A percentile compares a stretch with the other conserved stretches of the same genome.
These are phyloP conservation scores for Propithecus perrieri DNA, from an alignment of 2,797 vertebrate species.

Conservation along the genomic window DNA sequence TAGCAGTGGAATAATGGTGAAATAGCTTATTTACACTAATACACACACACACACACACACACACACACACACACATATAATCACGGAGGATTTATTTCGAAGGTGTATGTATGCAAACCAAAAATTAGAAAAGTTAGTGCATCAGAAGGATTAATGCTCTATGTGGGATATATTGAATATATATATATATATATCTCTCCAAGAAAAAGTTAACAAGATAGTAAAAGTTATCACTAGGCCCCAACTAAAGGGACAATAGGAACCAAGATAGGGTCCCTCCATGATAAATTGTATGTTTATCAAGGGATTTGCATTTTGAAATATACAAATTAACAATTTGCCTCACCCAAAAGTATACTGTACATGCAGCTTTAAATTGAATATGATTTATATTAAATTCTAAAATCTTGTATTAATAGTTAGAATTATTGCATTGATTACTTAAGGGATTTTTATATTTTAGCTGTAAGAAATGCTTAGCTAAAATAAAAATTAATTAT, in stretches of 20 bases:
- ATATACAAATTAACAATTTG: neutral
- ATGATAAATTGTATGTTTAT: neutral
- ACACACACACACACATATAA: too few species aligned
- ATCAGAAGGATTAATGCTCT: neutral
- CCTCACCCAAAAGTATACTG: neutral
- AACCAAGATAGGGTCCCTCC: neutral
- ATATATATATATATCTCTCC: neutral
- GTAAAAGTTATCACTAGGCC: neutral
- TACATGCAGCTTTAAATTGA: slow-evolving; percentile 36
- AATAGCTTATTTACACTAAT: neutral
- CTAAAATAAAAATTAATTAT: slow-evolving; percentile 68
- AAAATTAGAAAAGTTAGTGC: neutral
- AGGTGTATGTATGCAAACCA: neutral
- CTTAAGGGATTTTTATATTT: slow-evolving; percentile 57
- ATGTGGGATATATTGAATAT: neutral
- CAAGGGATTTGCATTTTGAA: neutral
- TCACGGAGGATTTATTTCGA: neutral
- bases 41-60: neutral
- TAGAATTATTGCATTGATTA: slow-evolving; percentile 16
- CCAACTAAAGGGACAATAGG: neutral
- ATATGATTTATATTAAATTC: slow-evolving; percentile 65
- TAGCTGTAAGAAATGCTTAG: slow-evolving; percentile 57
- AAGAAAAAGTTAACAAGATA: neutral
- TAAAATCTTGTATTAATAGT: slow-evolving; percentile 1
- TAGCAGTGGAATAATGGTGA: neutral